Conservation (phyloP, 2,888 invertebrate species). For the Xanthorhoe designata region DNA sequence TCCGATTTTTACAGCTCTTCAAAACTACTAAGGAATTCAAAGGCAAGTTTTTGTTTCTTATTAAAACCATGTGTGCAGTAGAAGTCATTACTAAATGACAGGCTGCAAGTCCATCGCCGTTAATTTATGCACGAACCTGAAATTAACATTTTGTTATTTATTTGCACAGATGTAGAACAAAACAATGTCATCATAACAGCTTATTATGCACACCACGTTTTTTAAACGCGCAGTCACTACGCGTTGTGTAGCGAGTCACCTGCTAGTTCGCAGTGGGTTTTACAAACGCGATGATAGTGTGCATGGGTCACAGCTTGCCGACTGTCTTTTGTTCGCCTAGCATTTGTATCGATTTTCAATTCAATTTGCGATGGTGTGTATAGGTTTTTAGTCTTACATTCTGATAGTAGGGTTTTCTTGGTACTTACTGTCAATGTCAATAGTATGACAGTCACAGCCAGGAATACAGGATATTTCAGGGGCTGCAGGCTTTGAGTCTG, state of each 20-base stretch:
- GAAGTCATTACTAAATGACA: not conserved
- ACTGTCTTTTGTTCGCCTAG: too few species aligned
- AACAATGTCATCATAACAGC: not conserved
- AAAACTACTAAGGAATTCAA: too few species aligned
- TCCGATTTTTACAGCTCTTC: too few species aligned
- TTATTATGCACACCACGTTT: not conserved
- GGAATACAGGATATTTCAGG: conserved; percentile 53
- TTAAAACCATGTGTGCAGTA: too few species aligned
- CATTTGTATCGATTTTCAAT: too few species aligned
- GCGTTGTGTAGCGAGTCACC: too few species aligned
- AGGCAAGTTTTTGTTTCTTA: too few species aligned
- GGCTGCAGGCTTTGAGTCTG: conserved; percentile 52
- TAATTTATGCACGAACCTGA: conserved; percentile 58
- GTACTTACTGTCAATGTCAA: conserved; percentile 57
- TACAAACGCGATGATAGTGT: too few species aligned
- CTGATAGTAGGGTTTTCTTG: not conserved
- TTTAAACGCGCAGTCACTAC: not conserved
- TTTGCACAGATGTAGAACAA: not conserved
- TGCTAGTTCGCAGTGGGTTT: too few species aligned
- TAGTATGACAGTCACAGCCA: conserved; percentile 64
- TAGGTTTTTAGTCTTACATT: too few species aligned
- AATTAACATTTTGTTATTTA: conserved; percentile 39
- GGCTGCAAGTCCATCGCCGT: not conserved
- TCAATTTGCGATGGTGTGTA: too few species aligned
- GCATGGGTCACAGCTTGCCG: too few species aligned